Conservation (phyloP, 1,140 invertebrate genomes). For the Amyelois transitella region DNA sequence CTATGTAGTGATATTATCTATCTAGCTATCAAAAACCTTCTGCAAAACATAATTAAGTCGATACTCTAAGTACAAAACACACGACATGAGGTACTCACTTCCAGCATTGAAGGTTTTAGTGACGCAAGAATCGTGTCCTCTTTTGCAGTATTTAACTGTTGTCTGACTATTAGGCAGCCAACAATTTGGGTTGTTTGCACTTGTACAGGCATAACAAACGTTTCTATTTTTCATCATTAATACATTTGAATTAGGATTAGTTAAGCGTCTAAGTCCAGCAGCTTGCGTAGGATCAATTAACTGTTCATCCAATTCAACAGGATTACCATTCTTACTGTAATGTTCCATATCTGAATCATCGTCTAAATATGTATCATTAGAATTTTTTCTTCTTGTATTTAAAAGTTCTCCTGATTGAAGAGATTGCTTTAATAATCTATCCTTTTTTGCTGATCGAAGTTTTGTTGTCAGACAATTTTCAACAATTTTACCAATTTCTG, state of each 20-base stretch:
- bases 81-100: conserved; percentile 6
- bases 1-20: too few species aligned
- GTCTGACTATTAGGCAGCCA: conserved; percentile 35
- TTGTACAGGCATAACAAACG: conserved; percentile 51
- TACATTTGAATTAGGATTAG: conserved; percentile 12
- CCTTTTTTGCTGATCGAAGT: neutral
- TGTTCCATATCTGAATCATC: conserved; percentile 7
- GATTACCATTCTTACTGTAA: conserved; percentile 1
- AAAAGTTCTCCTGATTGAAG: neutral
- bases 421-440: neutral
- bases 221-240: conserved; percentile 28
- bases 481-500: neutral
- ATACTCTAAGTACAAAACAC: too few species aligned
- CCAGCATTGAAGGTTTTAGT: conserved; percentile 24
- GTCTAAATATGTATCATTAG: neutral
- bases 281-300: conserved; percentile 23
- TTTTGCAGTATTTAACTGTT: conserved; percentile 46
- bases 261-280: conserved; percentile 20
- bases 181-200: conserved; percentile 36
- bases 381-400: neutral
- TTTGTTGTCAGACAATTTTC: neutral
- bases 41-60: too few species aligned
- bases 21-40: too few species aligned
- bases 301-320: conserved; percentile 1
- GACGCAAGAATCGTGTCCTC: conserved; percentile 33